A percentile compares a stretch with the other conserved stretches of the same genome.
Conservation (phyloP, 2,888 invertebrate species). For the Prosopocoilus inquinatus region DNA sequence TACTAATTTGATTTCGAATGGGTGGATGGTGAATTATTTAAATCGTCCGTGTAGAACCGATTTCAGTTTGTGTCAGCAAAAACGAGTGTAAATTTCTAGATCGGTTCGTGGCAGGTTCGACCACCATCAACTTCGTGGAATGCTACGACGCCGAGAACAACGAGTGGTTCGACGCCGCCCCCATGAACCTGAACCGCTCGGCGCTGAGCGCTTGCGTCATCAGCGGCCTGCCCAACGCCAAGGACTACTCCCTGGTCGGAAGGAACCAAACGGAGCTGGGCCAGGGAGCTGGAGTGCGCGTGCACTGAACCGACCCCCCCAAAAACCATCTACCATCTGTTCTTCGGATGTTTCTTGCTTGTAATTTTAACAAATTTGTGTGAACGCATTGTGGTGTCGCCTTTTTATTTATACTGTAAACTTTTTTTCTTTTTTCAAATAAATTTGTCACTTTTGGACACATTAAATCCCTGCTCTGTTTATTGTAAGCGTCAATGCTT, state of each 20-base stretch:
- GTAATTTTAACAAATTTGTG: slow-evolving; percentile 20
- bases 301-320: neutral
- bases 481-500: no score
- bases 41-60: neutral
- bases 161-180: slow-evolving; percentile 67
- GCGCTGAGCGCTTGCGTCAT: slow-evolving; percentile 79
- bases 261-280: slow-evolving; percentile 36
- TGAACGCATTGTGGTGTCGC: slow-evolving; percentile 35
- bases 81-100: slow-evolving; percentile 30
- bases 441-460: slow-evolving; percentile 30
- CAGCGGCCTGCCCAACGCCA: slow-evolving; percentile 66
- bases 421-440: slow-evolving; percentile 24
- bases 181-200: slow-evolving; percentile 80
- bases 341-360: slow-evolving; percentile 12
- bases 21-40: neutral
- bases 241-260: slow-evolving; percentile 60
- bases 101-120: slow-evolving; percentile 56
- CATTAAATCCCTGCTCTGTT: no score
- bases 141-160: slow-evolving; percentile 64
- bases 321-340: neutral
- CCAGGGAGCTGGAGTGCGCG: slow-evolving; percentile 33
- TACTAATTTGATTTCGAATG: neutral
- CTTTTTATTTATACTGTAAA: slow-evolving; percentile 41
- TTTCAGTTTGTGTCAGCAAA: slow-evolving; percentile 14
- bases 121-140: slow-evolving; percentile 74